Base-by-base conservation (phyloP, 2,113 vertebrate genomes). In the Kryptolebias marmoratus region DNA sequence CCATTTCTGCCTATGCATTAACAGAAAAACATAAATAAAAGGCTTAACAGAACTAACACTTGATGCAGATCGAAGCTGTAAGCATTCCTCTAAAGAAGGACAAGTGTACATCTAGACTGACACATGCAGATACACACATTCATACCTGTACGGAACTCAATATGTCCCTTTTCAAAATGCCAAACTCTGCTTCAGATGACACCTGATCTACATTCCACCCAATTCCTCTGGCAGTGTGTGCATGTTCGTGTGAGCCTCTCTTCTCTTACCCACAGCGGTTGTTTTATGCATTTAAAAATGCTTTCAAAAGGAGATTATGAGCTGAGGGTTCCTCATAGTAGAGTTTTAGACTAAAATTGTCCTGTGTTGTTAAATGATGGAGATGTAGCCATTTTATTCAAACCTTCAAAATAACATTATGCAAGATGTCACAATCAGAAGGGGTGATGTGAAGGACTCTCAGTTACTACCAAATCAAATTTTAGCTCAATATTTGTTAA, bases 191-290 rank as follows among this genome's bases (percentile, higher is more conserved):
- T 84, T 86, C 78, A 72, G 81, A 83, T 84, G 89, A 90, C 87
- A 92, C 85, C 82, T 64, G 89, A 92, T 90, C 88, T 85, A 74
- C 87, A 92, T 87, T 86, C 88, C 87, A 83, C 16, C 69, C 53
- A 81, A 70, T 73, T 90, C 82, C 77, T 79, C 82, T 81, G 85
- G 83, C 82, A 68, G 66, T 83, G 76, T 72, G 63, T 75, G 71
- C 62, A 57, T 49, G 63, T 71, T 58, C 67, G 70, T 65, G 36
- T 72, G 66, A 58, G 68, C 79, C 63, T 68, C 60, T 36, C 61
- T 70, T 60, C 63, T 58, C 64, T 73, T 53, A 55, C 62, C 54
- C 64, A 44, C 49, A 79, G 52, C 30, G 30, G 22, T 42, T 64
- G 65, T 50, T 88, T 81, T 71, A 48, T 64, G 47, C 76, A 72